Base-by-base conservation (phyloP, 2,113 vertebrate genomes). In the Malurus alboscapulatus region DNA sequence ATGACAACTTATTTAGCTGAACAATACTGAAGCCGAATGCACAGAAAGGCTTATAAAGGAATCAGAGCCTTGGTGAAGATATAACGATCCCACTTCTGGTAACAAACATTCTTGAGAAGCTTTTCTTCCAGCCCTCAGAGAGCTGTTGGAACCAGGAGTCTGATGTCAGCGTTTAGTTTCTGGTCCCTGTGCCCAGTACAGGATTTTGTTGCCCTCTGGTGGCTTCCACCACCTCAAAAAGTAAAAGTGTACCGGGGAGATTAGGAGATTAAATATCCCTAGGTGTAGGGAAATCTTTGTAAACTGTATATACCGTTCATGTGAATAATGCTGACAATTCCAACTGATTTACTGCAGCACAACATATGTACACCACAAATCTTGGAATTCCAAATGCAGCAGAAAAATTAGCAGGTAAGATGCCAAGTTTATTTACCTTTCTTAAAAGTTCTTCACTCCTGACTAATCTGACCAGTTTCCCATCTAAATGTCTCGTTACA, bases 181-280 rank as follows among this genome's bases (percentile, higher is more conserved):
- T 8, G 25, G 25, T 14, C 6, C 30, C 12, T 7, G 10, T 44
- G 30, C 3, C 66, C 27, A 32, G 20, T 24, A 2, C 34, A 13
- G 42, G 42, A 11, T 20, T n/a, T 69, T 63, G 55, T 88, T 92
- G 94, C 96, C 91, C 93, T 94, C 94, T 94, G 61, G 78, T 86
- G 95, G 87, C 82, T 32, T 44, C 32, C 24, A 22, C 19, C 17
- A 6, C 8, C 14, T 6, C 4, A 18, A 79, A 34, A 34, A 50
- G 32, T 63, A n/a, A 15, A 27, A 40, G 9, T 27, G 21, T 25
- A 3, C 63, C 4, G 7, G 8, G 47, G 7, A 3, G 6, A 27
- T 61, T 36, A n/a, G 21, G 11, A 55, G 9, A 32, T 30, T 30
- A 76, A 84, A 65, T 50, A 48, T 17, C 21, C 7, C 25, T 40